A percentile compares a stretch with the other conserved stretches of the same genome.
phyloP scores from a whole-genome alignment of 2,888 invertebrate species.

The Coenonympha glycerion region DNA sequence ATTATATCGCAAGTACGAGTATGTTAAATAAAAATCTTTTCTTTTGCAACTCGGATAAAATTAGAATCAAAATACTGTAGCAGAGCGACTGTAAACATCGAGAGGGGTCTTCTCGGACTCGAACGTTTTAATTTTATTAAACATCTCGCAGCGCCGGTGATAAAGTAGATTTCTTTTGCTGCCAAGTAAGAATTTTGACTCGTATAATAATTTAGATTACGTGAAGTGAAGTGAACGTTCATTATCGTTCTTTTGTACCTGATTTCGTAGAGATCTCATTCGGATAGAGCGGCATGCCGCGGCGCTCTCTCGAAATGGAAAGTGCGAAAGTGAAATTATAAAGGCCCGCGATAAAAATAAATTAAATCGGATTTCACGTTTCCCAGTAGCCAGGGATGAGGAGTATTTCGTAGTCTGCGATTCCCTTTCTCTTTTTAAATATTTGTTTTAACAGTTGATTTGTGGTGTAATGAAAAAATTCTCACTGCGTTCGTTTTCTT shows the following conservation, averaged over 20 bases:
- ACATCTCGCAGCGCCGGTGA: constrained; percentile 64
- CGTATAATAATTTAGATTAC: constrained; percentile 76
- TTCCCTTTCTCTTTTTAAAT: constrained; percentile 72
- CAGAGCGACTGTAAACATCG: constrained; percentile 58
- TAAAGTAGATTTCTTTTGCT: constrained; percentile 74
- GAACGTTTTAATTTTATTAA: constrained; percentile 73
- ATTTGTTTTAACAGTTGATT: constrained; percentile 75
- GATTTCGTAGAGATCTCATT: constrained; percentile 76
- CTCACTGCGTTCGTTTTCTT: constrained; percentile 58
- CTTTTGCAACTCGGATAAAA: constrained; percentile 19
- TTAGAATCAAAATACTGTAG: constrained; percentile 57
- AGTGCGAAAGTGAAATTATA: constrained; percentile 78
- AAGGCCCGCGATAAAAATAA: constrained; percentile 76
- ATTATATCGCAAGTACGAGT: neutral
- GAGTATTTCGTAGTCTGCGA: constrained; percentile 68
- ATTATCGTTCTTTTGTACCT: constrained; percentile 75
- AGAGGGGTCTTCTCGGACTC: constrained; percentile 54
- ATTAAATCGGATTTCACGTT: constrained; percentile 76
- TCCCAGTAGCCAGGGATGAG: constrained; percentile 70
- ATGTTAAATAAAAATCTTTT: constrained; percentile 33
- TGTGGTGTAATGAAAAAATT: constrained; percentile 72
- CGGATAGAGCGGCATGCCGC: constrained; percentile 72
- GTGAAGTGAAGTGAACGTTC: constrained; percentile 75
- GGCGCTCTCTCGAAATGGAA: constrained; percentile 72
- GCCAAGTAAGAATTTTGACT: constrained; percentile 72